phyloP scores from a whole-genome alignment of 2,113 vertebrate species.

The Pagrus major region DNA sequence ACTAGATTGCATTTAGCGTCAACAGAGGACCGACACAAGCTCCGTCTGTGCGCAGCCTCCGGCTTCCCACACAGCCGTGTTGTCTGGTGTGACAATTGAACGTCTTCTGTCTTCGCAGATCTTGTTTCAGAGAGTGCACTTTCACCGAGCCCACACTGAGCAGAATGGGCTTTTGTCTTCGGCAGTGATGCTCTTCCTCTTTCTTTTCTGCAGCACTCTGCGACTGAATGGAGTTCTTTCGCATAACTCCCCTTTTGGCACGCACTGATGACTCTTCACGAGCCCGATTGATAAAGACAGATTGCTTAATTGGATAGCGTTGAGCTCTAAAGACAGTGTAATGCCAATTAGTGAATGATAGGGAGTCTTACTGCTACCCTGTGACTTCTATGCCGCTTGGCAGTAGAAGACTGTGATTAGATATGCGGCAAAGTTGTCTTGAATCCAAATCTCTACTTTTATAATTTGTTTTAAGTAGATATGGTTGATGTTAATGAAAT shows the following conservation, averaged over 20 bases:
- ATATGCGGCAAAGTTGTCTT: background rate
- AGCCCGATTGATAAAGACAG: background rate
- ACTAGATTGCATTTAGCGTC: conserved; percentile 30
- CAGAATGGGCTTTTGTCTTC: conserved; percentile 50
- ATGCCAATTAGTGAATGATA: conserved; percentile 55
- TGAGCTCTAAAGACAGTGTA: conserved; percentile 38
- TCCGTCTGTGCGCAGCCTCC: conserved; percentile 26
- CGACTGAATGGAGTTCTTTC: conserved; percentile 1
- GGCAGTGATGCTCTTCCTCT: background rate
- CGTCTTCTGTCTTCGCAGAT: conserved; percentile 34
- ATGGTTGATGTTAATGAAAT: background rate
- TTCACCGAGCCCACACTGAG: background rate
- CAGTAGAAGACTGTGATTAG: background rate
- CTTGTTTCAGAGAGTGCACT: conserved; percentile 7
- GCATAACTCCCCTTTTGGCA: background rate
- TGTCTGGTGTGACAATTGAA: conserved; percentile 51
- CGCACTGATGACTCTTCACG: conserved; percentile 4
- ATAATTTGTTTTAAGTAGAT: background rate
- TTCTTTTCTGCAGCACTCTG: background rate
- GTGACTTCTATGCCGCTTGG: background rate
- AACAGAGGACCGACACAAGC: conserved; percentile 25
- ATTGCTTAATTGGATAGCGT: conserved; percentile 45
- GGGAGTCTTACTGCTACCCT: background rate
- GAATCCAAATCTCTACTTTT: background rate
- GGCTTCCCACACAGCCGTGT: conserved; percentile 41